Evolutionary conservation across 2,888 invertebrate species (phyloP), one percentile per base, ranked within the genome.

Genomic region (Idaea biselata): DNA sequence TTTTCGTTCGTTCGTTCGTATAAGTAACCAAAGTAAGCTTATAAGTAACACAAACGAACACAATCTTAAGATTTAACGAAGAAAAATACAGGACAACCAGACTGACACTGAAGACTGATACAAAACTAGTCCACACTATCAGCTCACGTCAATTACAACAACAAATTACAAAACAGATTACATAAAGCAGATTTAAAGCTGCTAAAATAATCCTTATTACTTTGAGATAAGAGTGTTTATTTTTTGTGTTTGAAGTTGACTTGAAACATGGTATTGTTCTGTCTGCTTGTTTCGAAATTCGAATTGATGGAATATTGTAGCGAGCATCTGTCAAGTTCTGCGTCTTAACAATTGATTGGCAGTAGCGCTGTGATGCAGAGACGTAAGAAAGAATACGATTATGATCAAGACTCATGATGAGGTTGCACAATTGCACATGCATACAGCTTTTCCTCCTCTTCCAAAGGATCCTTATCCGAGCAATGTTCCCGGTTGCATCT

Each of bases 71-170:
- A 61, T 68, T 66, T 75, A 80, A 76, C 75, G 76, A 76, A 76
- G 75, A 67, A 67, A 74, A 78, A 70, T 73, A 74, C 69, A 73
- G 70, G 69, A 71, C 72, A 72, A 69, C 68, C 74, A 72, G 67
- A 62, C 73, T 71, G 73, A 76, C 75, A 77, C 73, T 77, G 73
- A 77, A 71, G 80, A 83, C 83, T 68, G 77, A 79, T 79, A 77
- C 70, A 58, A 67, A 81, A 78, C 81, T 70, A 68, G 81, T 79
- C 75, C 74, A 75, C 75, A 74, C 73, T 76, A 82, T 79, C 80
- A 69, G 68, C 73, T 77, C 78, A 81, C 76, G 78, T 79, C 81
- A 85, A 84, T 85, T 83, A 84, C 76, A 63, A 67, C 70, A 80
- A 83, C 81, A 82, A n/a, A 82, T 84, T 55, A 55, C 55, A 55